Conservation (phyloP, 2,797 vertebrate species). For the Malacoctenus gilli region DNA sequence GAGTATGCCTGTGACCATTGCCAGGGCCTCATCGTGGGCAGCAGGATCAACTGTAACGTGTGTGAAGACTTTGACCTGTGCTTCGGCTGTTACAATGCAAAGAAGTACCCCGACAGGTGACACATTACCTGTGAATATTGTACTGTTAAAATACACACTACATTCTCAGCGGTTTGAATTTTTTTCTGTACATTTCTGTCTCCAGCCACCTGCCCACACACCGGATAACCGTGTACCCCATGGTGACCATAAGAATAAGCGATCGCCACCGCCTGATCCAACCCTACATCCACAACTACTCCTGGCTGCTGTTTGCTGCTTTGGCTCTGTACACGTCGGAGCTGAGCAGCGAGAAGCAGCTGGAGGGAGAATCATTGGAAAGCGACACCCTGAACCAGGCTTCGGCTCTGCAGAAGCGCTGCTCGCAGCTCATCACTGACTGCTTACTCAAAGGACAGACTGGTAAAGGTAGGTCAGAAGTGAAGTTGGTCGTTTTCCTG, state of each 20-base stretch:
- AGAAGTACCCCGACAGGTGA: slow-evolving; percentile 96
- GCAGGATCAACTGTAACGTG: slow-evolving; percentile 94
- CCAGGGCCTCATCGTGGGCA: slow-evolving; percentile 95
- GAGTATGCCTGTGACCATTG: slow-evolving; percentile 97
- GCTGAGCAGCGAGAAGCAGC: slow-evolving; percentile 80
- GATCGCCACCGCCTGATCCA: slow-evolving; percentile 95
- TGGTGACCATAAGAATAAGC: slow-evolving; percentile 95
- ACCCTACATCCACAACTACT: slow-evolving; percentile 97
- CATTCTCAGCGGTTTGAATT: not conserved
- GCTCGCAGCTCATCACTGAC: slow-evolving; percentile 91
- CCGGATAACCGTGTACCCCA: slow-evolving; percentile 92
- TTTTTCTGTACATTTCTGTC: not conserved
- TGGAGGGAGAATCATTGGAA: slow-evolving; percentile 81
- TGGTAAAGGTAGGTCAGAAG: slow-evolving; percentile 89
- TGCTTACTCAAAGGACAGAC: slow-evolving; percentile 93
- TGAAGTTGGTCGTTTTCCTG: no score
- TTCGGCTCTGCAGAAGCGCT: slow-evolving; percentile 82
- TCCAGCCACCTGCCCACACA: slow-evolving; percentile 94
- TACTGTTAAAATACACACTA: no score
- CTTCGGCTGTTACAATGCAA: slow-evolving; percentile 96
- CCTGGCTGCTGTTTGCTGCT: slow-evolving; percentile 94
- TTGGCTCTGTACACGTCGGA: slow-evolving; percentile 93
- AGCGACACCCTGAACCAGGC: slow-evolving; percentile 71
- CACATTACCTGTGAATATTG: not conserved
- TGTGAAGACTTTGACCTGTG: slow-evolving; percentile 98